Evolutionary conservation across 2,888 invertebrate genomes (phyloP).

Genomic region (Stegophylla sp.): DNA sequence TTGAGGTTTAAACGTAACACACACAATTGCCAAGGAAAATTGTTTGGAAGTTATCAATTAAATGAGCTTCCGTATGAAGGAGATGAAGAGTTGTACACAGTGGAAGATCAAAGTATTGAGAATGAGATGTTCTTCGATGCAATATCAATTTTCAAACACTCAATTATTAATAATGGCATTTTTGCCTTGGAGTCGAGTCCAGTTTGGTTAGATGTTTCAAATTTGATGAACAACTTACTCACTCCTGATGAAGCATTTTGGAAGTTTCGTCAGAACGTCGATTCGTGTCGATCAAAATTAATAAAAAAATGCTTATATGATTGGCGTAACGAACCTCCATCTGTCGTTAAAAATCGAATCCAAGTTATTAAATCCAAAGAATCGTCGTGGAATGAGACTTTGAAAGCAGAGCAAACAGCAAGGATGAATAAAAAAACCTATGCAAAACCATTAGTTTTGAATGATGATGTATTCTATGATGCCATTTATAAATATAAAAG

Average conservation of each 20-base stretch:
- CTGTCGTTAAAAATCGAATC: constrained; percentile 26
- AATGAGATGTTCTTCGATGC: constrained; percentile 55
- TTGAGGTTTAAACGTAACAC: constrained; percentile 50
- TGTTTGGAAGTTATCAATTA: constrained; percentile 18
- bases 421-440: not conserved
- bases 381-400: constrained; percentile 9
- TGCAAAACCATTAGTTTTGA: not conserved
- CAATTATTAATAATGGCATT: constrained; percentile 45
- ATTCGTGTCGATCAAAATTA: constrained; percentile 39
- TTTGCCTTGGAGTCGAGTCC: constrained; percentile 38
- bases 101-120: constrained; percentile 41
- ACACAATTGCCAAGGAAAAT: constrained; percentile 42
- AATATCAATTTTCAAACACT: constrained; percentile 51
- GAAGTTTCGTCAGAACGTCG: constrained; percentile 51
- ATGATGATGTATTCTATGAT: constrained; percentile 38
- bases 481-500: constrained; percentile 50
- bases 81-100: not conserved
- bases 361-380: constrained; percentile 37
- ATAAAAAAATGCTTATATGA: constrained; percentile 35
- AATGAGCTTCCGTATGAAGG: not conserved
- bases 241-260: constrained; percentile 43
- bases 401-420: not conserved
- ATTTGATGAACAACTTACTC: constrained; percentile 49
- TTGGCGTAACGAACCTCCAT: constrained; percentile 28
- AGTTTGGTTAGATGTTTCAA: constrained; percentile 54